Evolutionary conservation across 2,797 vertebrate genomes (phyloP).

Genomic region (Oryzias sinensis): DNA sequence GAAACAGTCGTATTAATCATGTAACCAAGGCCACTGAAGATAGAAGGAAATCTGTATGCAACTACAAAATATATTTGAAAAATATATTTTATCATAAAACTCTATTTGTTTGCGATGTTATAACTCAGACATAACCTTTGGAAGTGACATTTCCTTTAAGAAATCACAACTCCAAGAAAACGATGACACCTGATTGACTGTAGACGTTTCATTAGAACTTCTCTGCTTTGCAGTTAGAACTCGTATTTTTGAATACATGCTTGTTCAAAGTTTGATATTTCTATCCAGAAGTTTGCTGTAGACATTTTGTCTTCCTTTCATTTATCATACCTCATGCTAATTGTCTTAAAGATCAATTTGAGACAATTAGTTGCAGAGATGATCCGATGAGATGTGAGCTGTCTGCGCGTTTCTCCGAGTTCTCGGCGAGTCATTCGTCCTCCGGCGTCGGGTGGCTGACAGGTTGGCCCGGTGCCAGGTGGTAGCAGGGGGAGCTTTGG

Average conservation of each 20-base stretch:
- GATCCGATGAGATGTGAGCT: slow-evolving; percentile 72
- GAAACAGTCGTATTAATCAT: slow-evolving; percentile 55
- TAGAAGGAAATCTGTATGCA: slow-evolving; percentile 28
- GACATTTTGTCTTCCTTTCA: slow-evolving; percentile 27
- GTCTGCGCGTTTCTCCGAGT: slow-evolving; percentile 76
- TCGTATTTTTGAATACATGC: slow-evolving; percentile 69
- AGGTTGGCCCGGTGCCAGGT: slow-evolving; percentile 87
- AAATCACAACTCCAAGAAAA: too few species aligned
- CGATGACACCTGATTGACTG: too few species aligned
- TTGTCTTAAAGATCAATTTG: slow-evolving; percentile 78
- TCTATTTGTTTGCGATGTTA: too few species aligned
- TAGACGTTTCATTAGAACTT: slow-evolving; percentile 5
- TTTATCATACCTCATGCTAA: slow-evolving; percentile 62
- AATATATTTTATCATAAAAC: slow-evolving; percentile 7
- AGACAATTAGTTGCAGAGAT: slow-evolving; percentile 71
- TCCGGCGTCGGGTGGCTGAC: slow-evolving; percentile 77
- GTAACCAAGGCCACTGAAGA: slow-evolving; percentile 47
- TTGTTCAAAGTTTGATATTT: slow-evolving; percentile 63
- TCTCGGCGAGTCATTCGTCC: slow-evolving; percentile 81
- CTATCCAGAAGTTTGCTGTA: slow-evolving; percentile 63
- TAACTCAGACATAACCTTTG: too few species aligned
- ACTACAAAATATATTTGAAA: slow-evolving; percentile 26
- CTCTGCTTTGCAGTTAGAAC: slow-evolving; percentile 52
- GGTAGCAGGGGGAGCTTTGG: slow-evolving; percentile 84
- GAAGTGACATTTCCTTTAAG: too few species aligned